Percentiles rank a stretch among this genome's conserved stretches.
phyloP scores from a whole-genome alignment of 37 sponge, comb jelly and placozoan genomes.

The Haliclona indistincta region DNA sequence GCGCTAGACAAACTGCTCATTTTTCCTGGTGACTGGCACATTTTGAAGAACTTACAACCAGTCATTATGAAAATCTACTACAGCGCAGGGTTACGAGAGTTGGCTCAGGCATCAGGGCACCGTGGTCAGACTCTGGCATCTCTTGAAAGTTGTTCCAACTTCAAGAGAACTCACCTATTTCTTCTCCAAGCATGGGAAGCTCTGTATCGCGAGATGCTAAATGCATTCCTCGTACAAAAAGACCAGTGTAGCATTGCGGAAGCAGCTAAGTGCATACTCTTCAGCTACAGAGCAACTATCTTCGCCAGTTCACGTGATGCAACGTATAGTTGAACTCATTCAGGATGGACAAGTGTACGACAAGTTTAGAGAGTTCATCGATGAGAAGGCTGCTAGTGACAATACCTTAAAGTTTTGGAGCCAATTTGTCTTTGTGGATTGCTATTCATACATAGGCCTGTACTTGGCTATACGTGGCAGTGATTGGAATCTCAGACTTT shows the following conservation, averaged over 20 bases:
- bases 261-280: too few relatives aligned
- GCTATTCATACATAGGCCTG: neutral
- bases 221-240: neutral
- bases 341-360: neutral
- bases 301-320: neutral
- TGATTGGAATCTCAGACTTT: too few relatives aligned
- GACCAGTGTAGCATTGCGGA: neutral
- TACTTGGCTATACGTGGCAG: conserved; percentile 4
- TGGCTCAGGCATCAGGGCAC: neutral
- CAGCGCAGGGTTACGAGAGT: neutral
- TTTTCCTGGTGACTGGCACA: conserved; percentile 30
- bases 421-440: conserved; percentile 16
- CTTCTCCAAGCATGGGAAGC: conserved; percentile 6
- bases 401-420: conserved; percentile 35
- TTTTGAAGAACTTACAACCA: conserved; percentile 1
- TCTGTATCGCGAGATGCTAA: neutral
- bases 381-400: neutral
- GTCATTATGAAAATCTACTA: conserved; percentile 36
- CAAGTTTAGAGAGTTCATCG: neutral
- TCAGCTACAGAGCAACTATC: neutral
- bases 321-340: neutral
- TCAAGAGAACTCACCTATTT: conserved; percentile 12
- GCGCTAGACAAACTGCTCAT: conserved; percentile 1
- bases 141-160: neutral
- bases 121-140: conserved; percentile 4